Percentiles rank a stretch among this genome's conserved stretches.
These are phyloP conservation scores for Trachythela sp. DNA, from an alignment of 64 coral and sea anemone species.

Conservation along the genomic window DNA sequence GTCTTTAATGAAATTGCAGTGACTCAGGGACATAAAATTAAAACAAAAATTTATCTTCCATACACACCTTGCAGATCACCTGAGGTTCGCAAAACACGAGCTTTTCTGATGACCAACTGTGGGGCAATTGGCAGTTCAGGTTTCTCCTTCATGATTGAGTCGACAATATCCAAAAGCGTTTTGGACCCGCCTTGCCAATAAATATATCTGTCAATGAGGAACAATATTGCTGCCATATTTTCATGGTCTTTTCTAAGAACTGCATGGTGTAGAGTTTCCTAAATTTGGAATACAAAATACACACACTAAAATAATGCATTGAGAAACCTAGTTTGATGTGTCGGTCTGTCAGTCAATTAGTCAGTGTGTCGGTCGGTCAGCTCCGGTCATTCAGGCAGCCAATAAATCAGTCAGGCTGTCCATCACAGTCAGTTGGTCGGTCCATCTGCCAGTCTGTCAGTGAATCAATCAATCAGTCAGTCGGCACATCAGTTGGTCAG, in stretches of 20 bases:
- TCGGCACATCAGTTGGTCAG: no score
- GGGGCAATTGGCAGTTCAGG: slow-evolving; percentile 71
- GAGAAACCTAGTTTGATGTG: background rate
- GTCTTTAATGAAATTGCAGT: no score
- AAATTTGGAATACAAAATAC: background rate
- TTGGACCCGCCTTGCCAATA: slow-evolving; percentile 81
- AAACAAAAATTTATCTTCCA: background rate
- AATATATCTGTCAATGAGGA: slow-evolving; percentile 84
- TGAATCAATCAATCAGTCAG: no score
- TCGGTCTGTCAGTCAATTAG: background rate
- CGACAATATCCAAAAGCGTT: slow-evolving; percentile 59
- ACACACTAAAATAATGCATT: background rate
- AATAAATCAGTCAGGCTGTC: no score
- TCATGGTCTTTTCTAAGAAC: slow-evolving; percentile 48
- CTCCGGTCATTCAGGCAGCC: no score
- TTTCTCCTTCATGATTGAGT: slow-evolving; percentile 51
- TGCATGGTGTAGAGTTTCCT: slow-evolving; percentile 92
- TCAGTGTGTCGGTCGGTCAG: no score
- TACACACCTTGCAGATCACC: slow-evolving; percentile 72
- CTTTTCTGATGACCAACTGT: slow-evolving; percentile 85
- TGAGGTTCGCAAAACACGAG: slow-evolving; percentile 70
- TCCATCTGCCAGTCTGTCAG: no score
- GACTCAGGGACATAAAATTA: no score
- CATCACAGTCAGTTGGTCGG: no score
- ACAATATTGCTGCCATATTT: slow-evolving; percentile 67